Conservation (phyloP, 1,140 invertebrate genomes). For the Sycophila sp. region DNA sequence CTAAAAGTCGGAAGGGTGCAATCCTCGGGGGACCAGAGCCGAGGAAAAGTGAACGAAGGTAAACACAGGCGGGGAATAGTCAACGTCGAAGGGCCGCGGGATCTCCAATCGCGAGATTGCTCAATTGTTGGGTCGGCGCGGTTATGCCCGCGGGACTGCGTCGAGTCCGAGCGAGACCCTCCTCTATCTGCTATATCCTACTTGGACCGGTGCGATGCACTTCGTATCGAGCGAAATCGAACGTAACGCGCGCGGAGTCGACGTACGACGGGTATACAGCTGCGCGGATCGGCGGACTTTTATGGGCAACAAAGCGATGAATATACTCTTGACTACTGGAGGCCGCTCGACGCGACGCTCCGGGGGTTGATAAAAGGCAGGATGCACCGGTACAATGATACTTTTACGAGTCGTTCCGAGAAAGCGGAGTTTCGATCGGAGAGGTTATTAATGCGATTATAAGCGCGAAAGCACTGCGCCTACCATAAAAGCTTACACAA, state of each 20-base stretch:
- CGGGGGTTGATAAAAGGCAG: too few species aligned
- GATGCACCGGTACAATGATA: too few species aligned
- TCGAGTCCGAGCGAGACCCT: background rate
- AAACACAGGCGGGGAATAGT: conserved; percentile 44
- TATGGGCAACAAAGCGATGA: too few species aligned
- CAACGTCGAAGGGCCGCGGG: conserved; percentile 37
- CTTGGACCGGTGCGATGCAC: conserved; percentile 20
- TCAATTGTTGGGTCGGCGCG: conserved; percentile 54
- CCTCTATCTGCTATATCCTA: conserved; percentile 3
- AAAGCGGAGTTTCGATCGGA: conserved; percentile 42
- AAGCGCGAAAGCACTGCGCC: too few species aligned
- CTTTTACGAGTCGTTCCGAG: too few species aligned
- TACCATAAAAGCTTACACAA: too few species aligned
- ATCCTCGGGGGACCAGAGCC: conserved; percentile 42
- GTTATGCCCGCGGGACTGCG: background rate
- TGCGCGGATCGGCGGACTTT: too few species aligned
- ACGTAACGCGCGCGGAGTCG: too few species aligned
- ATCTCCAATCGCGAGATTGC: conserved; percentile 61
- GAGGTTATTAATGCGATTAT: too few species aligned
- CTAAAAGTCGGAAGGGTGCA: conserved; percentile 16
- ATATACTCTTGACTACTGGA: too few species aligned
- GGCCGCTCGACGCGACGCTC: too few species aligned
- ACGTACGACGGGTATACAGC: too few species aligned
- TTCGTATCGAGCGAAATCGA: conserved; percentile 29
- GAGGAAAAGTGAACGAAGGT: conserved; percentile 33